Base-by-base conservation (phyloP, 2,797 vertebrate species). In the Myotis vivesi region DNA sequence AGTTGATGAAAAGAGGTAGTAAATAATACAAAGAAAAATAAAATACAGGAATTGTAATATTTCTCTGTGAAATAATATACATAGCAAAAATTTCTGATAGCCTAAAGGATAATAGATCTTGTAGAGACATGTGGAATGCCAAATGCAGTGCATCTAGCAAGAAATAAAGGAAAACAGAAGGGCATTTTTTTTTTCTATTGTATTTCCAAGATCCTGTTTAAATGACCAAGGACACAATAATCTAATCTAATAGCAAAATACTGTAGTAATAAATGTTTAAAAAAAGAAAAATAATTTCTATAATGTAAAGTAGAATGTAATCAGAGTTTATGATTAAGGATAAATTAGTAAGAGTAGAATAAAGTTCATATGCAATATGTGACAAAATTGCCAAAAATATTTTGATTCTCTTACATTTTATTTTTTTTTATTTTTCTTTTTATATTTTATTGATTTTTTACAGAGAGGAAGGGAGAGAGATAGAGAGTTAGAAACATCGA, bases 11-110 rank as follows among this genome's bases (percentile, higher is more conserved):
- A 92, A 71, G 7, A 16, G 11, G 23, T 64, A 66, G n/a, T 89
- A 83, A 94, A 94, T 90, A 90, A 80, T 59, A 64, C 11, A 51
- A 87, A 90, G 46, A 51, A 77, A 94, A 95, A 33, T 80, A 76
- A 93, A 85, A 79, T 36, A 73, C 5, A 80, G 10, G 17, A 53
- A 53, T 62, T 83, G 17, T 8, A 86, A 44, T 83, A 86, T 95
- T 86, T 80, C 75, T 71, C 76, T 62, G 22, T 94, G 46, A 91
- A 23, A 84, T 89, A 87, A 92, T 84, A 95, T 28, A 64, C 49
- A 86, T 68, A 19, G 46, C 10, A 76, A 64, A 51, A 66, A 76
- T 13, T 16, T 19, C 38, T 76, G n/a, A 49, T 66, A 89, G 66
- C 6, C 7, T 10, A 89, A 87, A 72, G 6, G 51, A 91, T 91